Evolutionary conservation across 2,113 vertebrate species (phyloP).

Genomic region (Nothobranchius furzeri): DNA sequence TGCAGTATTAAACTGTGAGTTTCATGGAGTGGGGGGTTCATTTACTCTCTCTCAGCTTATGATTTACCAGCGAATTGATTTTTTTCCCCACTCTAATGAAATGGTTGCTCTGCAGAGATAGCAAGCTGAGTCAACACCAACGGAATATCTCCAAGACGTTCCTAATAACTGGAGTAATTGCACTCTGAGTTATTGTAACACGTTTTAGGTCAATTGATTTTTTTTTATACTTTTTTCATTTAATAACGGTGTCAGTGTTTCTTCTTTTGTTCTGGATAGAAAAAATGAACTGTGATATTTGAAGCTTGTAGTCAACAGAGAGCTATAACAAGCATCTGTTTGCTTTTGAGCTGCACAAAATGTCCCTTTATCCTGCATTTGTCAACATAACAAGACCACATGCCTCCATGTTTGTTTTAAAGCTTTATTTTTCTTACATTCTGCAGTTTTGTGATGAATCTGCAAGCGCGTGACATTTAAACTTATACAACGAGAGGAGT

Average conservation of each 20-base stretch:
- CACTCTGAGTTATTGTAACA: constrained; percentile 26
- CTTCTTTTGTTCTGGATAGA: background rate
- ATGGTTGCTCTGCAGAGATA: constrained; percentile 58
- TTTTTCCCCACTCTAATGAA: constrained; percentile 46
- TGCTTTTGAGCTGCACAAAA: background rate
- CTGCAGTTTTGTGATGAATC: constrained; percentile 12
- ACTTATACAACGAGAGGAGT: background rate
- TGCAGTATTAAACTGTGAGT: constrained; percentile 36
- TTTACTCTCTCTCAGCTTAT: constrained; percentile 57
- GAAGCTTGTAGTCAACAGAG: background rate
- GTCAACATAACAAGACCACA: background rate
- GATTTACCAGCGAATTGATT: constrained; percentile 62
- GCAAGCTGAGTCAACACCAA: constrained; percentile 51
- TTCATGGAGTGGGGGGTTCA: constrained; percentile 37
- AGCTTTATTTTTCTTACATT: constrained; percentile 4
- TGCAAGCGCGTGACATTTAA: constrained; percentile 22
- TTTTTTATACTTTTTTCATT: constrained; percentile 15
- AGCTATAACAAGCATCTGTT: background rate
- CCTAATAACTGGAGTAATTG: constrained; percentile 49
- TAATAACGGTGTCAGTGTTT: constrained; percentile 12
- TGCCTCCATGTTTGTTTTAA: background rate
- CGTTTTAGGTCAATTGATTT: constrained; percentile 34
- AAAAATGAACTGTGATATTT: background rate
- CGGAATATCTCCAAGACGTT: constrained; percentile 34
- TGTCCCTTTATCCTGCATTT: background rate